Conservation (phyloP, 2,797 vertebrate species). For the Phataginus tricuspis region DNA sequence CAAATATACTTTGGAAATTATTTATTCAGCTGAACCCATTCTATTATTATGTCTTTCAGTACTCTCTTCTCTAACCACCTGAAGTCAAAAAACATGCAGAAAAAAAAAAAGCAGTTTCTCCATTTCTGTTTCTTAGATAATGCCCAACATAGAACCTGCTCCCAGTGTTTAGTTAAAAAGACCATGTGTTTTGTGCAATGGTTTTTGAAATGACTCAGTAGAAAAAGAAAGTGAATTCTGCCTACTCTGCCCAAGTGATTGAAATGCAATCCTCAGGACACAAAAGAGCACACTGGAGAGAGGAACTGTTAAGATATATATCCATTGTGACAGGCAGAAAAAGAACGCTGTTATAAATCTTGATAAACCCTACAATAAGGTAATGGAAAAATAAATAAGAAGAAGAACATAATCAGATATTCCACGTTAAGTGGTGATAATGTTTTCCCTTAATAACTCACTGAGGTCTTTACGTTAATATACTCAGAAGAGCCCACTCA, state of each 20-base stretch:
- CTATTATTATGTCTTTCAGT: neutral
- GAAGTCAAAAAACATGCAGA: neutral
- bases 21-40: neutral
- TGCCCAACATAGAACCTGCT: neutral
- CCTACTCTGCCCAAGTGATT: slow-evolving; percentile 63
- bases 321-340: slow-evolving; percentile 48
- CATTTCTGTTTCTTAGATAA: neutral
- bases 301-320: slow-evolving; percentile 58
- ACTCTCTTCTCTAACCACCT: neutral
- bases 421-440: neutral
- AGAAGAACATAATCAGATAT: slow-evolving; percentile 20
- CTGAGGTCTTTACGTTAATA: neutral
- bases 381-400: slow-evolving; percentile 53
- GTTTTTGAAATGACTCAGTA: slow-evolving; percentile 62
- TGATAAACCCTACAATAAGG: slow-evolving; percentile 56
- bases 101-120: neutral
- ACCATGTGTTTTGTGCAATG: slow-evolving; percentile 18
- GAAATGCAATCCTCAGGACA: slow-evolving; percentile 55
- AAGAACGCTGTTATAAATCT: slow-evolving; percentile 53
- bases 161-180: slow-evolving; percentile 48
- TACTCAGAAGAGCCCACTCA: neutral
- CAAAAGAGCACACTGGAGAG: slow-evolving; percentile 55
- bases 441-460: slow-evolving; percentile 28
- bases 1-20: slow-evolving; percentile 45
- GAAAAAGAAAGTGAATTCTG: slow-evolving; percentile 63